These are phyloP conservation scores for Peromyscus nudipes DNA, from an alignment of 2,797 vertebrate genomes.

Conservation along the genomic window DNA sequence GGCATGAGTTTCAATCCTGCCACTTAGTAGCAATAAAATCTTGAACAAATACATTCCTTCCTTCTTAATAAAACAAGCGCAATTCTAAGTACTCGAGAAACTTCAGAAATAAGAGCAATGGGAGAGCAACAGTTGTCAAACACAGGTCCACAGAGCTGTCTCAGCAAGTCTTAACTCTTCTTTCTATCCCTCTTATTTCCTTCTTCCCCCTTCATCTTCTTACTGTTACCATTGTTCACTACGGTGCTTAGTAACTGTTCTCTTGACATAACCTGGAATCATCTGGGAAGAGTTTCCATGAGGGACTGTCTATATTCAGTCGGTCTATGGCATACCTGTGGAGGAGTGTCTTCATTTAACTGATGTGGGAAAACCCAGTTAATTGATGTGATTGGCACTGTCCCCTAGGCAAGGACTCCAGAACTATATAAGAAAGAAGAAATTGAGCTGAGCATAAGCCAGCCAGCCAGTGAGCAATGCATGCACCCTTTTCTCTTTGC, in stretches of 20 bases:
- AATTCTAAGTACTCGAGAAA: not conserved
- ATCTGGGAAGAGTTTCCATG: not conserved
- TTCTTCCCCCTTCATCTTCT: not conserved
- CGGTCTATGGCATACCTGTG: too few relatives aligned
- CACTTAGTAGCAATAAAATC: not conserved
- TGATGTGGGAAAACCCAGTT: not conserved
- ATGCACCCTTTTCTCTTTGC: not conserved
- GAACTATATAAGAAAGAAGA: not conserved
- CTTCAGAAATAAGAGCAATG: conserved; percentile 2
- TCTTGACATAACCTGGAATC: not conserved
- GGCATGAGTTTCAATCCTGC: conserved; percentile 18
- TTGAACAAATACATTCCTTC: not conserved
- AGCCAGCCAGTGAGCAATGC: not conserved
- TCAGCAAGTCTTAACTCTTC: not conserved
- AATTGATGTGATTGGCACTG: not conserved
- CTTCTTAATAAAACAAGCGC: not conserved
- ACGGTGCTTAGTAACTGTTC: not conserved
- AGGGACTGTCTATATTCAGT: not conserved
- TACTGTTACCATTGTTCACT: not conserved
- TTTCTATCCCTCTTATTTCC: not conserved
- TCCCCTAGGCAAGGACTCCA: not conserved
- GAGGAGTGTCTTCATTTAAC: not conserved
- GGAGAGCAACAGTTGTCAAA: not conserved
- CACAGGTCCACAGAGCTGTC: not conserved
- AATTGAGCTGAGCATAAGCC: not conserved